These are phyloP conservation scores for Phylloscopus trochilus DNA, from an alignment of 2,113 vertebrate species.

Conservation along the genomic window DNA sequence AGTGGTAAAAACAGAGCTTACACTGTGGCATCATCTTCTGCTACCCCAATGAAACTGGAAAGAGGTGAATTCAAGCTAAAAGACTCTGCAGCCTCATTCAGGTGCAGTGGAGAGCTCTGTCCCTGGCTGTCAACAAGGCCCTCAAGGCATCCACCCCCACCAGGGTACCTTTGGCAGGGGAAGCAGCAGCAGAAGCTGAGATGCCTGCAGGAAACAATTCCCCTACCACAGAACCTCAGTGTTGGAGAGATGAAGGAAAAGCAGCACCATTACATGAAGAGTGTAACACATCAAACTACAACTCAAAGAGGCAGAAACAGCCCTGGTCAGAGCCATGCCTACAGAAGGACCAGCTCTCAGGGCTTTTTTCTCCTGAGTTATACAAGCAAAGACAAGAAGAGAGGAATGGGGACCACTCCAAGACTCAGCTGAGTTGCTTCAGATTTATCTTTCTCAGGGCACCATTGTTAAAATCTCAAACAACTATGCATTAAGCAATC, in stretches of 20 bases:
- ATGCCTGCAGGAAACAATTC: not conserved
- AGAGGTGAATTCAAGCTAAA: not conserved
- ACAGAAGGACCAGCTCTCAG: not conserved
- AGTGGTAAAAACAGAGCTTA: not conserved
- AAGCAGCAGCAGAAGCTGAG: not conserved
- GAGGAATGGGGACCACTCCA: not conserved
- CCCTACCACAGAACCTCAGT: not conserved
- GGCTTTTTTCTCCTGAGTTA: not conserved
- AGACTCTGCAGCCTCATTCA: not conserved
- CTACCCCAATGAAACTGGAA: fast-evolving
- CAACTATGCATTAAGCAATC: not conserved
- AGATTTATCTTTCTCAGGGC: not conserved
- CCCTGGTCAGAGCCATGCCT: not conserved
- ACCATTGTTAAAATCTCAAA: not conserved
- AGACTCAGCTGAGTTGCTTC: not conserved
- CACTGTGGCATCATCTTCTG: not conserved
- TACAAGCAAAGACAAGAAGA: not conserved
- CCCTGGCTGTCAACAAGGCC: not conserved
- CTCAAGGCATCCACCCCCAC: not conserved
- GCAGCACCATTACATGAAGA: fast-evolving
- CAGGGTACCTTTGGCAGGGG: not conserved
- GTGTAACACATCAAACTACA: not conserved
- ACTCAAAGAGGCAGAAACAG: not conserved
- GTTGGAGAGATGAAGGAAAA: not conserved
- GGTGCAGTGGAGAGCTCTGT: not conserved